A percentile compares a stretch with the other conserved stretches of the same genome.
Conservation (phyloP, 2,888 invertebrate species). For the Calameuta idolon region DNA sequence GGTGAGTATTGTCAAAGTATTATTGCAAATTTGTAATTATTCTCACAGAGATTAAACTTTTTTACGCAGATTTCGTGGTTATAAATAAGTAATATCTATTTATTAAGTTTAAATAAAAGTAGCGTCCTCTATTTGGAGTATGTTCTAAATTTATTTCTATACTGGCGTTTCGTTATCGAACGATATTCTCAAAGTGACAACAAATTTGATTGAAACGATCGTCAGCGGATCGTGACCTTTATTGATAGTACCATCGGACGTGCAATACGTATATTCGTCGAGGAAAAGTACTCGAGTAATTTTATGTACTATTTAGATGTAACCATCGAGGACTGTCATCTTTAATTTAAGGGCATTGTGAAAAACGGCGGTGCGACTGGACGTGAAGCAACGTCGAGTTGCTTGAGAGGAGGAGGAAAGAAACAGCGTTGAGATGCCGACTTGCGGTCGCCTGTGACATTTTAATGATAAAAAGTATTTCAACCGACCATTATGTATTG, state of each 20-base stretch:
- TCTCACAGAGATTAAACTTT: neutral
- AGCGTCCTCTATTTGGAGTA: neutral
- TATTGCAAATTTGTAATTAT: neutral
- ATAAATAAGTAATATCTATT: neutral
- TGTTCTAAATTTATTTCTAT: neutral
- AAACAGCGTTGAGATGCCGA: slow-evolving; percentile 43
- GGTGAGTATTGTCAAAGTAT: neutral
- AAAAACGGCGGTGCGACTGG: neutral
- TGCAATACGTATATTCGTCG: neutral
- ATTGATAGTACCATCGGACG: neutral
- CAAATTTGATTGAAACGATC: neutral
- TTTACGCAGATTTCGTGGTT: neutral
- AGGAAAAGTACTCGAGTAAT: neutral
- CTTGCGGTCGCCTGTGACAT: slow-evolving; percentile 52
- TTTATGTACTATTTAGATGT: neutral
- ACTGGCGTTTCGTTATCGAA: neutral
- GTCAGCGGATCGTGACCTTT: neutral
- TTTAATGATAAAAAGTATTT: slow-evolving; percentile 39
- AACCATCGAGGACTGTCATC: neutral
- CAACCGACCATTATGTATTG: slow-evolving; percentile 45
- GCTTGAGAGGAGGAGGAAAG: neutral
- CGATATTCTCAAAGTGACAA: neutral
- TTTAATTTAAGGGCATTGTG: neutral
- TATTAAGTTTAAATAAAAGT: neutral
- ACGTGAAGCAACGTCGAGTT: neutral